Percentiles rank a stretch among this genome's conserved stretches.
These are phyloP conservation scores for Dasyornis broadbenti DNA, from an alignment of 2,113 vertebrate species.

Conservation along the genomic window DNA sequence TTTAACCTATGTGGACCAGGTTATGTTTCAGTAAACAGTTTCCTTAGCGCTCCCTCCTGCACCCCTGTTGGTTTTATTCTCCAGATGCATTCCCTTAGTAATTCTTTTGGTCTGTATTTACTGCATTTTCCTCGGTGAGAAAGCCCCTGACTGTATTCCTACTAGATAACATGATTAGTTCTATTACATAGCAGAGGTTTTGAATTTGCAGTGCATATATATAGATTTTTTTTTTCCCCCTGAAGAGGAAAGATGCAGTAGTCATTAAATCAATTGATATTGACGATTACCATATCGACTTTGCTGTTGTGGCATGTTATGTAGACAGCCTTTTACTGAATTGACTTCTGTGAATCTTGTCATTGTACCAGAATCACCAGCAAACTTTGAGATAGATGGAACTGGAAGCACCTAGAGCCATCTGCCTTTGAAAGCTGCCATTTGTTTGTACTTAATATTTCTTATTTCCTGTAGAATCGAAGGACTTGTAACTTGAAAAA, in stretches of 20 bases:
- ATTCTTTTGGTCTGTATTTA: background rate
- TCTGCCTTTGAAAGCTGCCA: background rate
- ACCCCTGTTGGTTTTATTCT: background rate
- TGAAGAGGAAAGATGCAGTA: background rate
- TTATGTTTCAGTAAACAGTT: background rate
- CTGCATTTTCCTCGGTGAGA: background rate
- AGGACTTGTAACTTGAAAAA: background rate
- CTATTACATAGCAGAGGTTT: background rate
- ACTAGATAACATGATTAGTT: background rate
- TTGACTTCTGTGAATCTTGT: background rate
- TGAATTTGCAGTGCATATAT: background rate
- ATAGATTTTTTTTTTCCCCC: background rate
- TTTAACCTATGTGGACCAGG: background rate
- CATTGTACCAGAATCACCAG: background rate
- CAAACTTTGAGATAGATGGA: background rate
- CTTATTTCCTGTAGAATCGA: conserved; percentile 28
- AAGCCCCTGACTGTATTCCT: background rate
- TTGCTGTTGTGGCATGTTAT: background rate
- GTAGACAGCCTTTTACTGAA: background rate
- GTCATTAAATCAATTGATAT: background rate
- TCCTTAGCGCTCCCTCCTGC: background rate
- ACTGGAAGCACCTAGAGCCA: background rate
- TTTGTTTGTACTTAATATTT: conserved; percentile 23
- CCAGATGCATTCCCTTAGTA: background rate
- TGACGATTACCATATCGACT: background rate